Evolutionary conservation across 2,888 invertebrate genomes (phyloP), one percentile per base, ranked within the genome.

Genomic region (Drosophila meridiana): DNA sequence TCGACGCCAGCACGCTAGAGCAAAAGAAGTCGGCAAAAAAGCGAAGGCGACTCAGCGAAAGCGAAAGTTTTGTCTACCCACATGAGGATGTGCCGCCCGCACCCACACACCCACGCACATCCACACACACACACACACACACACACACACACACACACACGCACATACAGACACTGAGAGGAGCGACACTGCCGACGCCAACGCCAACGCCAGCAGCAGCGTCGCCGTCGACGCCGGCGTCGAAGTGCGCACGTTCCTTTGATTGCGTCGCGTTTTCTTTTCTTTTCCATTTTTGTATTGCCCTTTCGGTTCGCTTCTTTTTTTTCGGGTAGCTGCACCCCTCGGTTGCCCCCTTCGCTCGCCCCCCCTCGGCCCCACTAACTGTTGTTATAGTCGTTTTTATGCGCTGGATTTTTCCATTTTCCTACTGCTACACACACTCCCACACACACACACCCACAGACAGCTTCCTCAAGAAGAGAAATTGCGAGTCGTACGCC

Each of bases 1-100:
- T 1, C 8, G 60, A 30, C 48, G 56, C 14, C 9, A 34, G 8
- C 40, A 32, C 59, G 60, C 58, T 58, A 48, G 73, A 56, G 81
- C 30, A 59, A 64, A 66, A 66, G 66, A 43, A 78, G 69, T 65
- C 56, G 66, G 30, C 61, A 52, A 38, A 42, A 80, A 34, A 72
- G 75, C 82, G 87, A 89, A 78, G 87, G 64, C 72, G 71, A 69
- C 55, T 55, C 58, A 70, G 75, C 55, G 86, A 90, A 91, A 89
- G 78, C 80, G 89, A 89, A 91, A 89, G 85, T 87, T 80, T 77
- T 76, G 70, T 67, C 73, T 83, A 71, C 72, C 78, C 85, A 77
- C 82, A 83, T 74, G 73, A 71, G 72, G 48, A 57, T 59, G 34
- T 55, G 55, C 55, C 57, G 45, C 60, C 42, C 56, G 45, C 63